phyloP scores from a whole-genome alignment of 2,797 vertebrate species.

The Chromobotia macracanthus region DNA sequence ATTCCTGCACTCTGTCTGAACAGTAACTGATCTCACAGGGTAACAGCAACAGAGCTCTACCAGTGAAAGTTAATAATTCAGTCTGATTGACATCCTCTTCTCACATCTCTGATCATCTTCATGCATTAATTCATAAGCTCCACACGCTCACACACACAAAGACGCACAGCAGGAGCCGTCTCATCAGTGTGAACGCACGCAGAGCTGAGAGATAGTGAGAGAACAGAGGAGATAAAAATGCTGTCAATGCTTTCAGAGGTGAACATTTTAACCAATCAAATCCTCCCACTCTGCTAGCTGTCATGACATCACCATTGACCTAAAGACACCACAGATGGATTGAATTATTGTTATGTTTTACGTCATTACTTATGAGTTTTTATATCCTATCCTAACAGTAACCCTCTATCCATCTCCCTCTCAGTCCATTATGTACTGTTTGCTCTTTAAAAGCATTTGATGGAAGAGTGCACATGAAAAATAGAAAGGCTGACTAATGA shows the following conservation, averaged over 20 bases:
- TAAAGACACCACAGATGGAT: neutral
- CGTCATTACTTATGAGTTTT: slow-evolving; percentile 15
- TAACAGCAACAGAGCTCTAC: slow-evolving; percentile 14
- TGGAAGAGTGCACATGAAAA: slow-evolving; percentile 14
- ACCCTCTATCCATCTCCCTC: neutral
- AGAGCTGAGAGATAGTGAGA: slow-evolving; percentile 33
- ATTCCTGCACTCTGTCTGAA: slow-evolving; percentile 6
- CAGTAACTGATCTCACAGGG: slow-evolving; percentile 19
- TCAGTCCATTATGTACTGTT: slow-evolving; percentile 1
- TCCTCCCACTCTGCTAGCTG: slow-evolving; percentile 3
- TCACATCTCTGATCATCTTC: slow-evolving; percentile 51
- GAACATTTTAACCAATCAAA: slow-evolving; percentile 1
- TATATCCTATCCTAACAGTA: slow-evolving; percentile 1
- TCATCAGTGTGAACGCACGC: slow-evolving; percentile 28
- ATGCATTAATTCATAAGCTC: slow-evolving; percentile 52
- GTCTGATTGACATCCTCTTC: slow-evolving; percentile 47
- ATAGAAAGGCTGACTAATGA: slow-evolving; percentile 29
- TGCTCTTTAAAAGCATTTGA: slow-evolving; percentile 8
- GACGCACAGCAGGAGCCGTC: slow-evolving; percentile 13
- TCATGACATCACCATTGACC: slow-evolving; percentile 1
- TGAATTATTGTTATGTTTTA: neutral
- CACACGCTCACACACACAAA: slow-evolving; percentile 21
- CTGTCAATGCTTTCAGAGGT: neutral
- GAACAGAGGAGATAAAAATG: slow-evolving; percentile 36
- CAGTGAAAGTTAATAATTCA: slow-evolving; percentile 48